Evolutionary conservation across 1,140 invertebrate species (phyloP), one percentile per base, ranked within the genome.

Genomic region (Bombus huntii): DNA sequence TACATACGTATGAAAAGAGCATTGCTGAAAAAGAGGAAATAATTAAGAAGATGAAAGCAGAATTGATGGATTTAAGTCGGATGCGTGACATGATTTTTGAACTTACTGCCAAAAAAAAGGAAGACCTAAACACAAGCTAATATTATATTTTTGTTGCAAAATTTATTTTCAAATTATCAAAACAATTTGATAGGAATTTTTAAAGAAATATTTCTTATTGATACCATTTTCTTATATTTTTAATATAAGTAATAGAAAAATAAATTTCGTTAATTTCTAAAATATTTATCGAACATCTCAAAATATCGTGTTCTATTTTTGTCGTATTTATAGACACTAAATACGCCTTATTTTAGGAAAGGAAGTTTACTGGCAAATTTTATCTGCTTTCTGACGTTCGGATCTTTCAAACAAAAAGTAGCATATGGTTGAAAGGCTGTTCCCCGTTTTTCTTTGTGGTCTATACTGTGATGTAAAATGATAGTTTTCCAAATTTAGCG

Each of bases 31-130:
- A 93, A 78, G 94, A 94, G 22, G 91, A 83, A 37, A 83, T 39
- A 65, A 89, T 93, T 44, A 31, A 91, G 66, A 94, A 90, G 83
- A 81, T 94, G 78, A 85, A 83, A 74, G 47, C 39, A 12, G 93
- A 94, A 79, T 83, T 94, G n/a, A 84, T 76, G 37, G 91, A 94
- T 70, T 83, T 94, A 22, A 93, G 92, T 80, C 90, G 92, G 47
- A 94, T 94, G 93, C 82, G 93, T n/a, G 93, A 94, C 70, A 94
- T 93, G 92, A 94, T 94, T 13, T 93, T 93, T 34, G 90, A 93
- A 44, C 83, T 94, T 39, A 94, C 94, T 71, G 93, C 93, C 13
- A 93, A 93, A 72, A 94, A 93, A 70, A 94, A 93, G 59, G 92
- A 92, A 70, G 91, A 92, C 47, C 68, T 92, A 62, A 87, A 65